phyloP scores from a whole-genome alignment of 2,888 invertebrate species.

The Drosophila hamatofila region DNA sequence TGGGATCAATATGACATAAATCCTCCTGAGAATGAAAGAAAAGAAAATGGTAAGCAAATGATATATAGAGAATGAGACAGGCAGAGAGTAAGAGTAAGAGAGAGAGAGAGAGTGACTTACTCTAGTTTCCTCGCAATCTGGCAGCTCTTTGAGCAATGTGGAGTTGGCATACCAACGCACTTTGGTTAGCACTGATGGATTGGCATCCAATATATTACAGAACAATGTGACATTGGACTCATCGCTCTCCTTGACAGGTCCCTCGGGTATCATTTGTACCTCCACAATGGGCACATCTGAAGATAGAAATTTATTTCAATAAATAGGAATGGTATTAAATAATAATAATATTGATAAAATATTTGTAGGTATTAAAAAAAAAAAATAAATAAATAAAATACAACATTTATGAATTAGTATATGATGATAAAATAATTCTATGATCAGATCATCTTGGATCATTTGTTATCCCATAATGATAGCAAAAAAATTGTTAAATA shows the following conservation, averaged over 20 bases:
- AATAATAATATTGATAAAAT: no score
- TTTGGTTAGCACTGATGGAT: conserved; percentile 90
- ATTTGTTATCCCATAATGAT: no score
- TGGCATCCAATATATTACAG: conserved; percentile 92
- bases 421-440: no score
- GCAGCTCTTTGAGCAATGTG: conserved; percentile 92
- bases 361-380: no score
- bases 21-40: conserved; percentile 85
- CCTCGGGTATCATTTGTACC: conserved; percentile 91
- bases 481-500: no score
- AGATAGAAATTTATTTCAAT: not conserved
- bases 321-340: no score
- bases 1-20: conserved; percentile 94
- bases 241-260: conserved; percentile 92
- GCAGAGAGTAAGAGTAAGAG: not conserved
- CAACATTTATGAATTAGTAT: no score
- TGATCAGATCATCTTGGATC: no score
- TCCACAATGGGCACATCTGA: conserved; percentile 92
- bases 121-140: conserved; percentile 88
- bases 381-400: no score
- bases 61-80: not conserved
- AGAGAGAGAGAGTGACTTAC: conserved; percentile 56
- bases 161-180: conserved; percentile 96
- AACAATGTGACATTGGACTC: conserved; percentile 92
- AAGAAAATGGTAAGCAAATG: not conserved